Evolutionary conservation across 2,797 vertebrate genomes (phyloP), one percentile per base, ranked within the genome.

Genomic region (Gadopsis bispinosus): DNA sequence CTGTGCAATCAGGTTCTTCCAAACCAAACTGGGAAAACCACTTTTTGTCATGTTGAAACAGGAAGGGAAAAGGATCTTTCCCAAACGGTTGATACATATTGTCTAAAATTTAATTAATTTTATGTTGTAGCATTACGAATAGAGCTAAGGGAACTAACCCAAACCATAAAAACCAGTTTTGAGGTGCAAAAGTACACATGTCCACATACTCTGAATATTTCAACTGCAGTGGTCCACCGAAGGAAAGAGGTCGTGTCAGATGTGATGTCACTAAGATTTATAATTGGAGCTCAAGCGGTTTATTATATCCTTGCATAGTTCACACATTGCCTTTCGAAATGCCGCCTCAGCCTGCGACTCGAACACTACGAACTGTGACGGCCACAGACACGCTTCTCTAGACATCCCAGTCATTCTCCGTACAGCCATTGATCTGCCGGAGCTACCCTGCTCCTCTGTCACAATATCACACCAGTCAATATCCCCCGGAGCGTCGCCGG

Each of bases 361-460:
- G 8, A 79, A 74, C 63, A 60, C 55, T 8, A 20, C 35, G 6
- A 64, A 41, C 70, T 66, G 76, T 59, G 68, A 64, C 58, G 59
- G 45, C 53, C 56, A 71, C 64, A 68, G 76, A 80, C 78, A 67
- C 26, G 10, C 77, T 73, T 43, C 65, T 74, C 8, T n/a, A 53
- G 11, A 56, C 80, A 47, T 69, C 43, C 20, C 0, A 74, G 63
- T 62, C 65, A 69, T 69, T 77, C 58, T 53, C 68, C 69, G n/a
- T 59, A 10, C 59, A 35, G 41, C 53, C 45, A 69, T 81, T 58
- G 85, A 87, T 83, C 73, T 71, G 63, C 83, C 41, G 54, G 63
- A 63, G 56, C 71, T 51, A 19, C 64, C 31, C 75, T 29, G 68
- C 53, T 53, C 45, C 70, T 73, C 70, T 14, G 58, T 84, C 80